Evolutionary conservation across 2,113 vertebrate species (phyloP), one percentile per base, ranked within the genome.

Genomic region (Ctenomys sociabilis): DNA sequence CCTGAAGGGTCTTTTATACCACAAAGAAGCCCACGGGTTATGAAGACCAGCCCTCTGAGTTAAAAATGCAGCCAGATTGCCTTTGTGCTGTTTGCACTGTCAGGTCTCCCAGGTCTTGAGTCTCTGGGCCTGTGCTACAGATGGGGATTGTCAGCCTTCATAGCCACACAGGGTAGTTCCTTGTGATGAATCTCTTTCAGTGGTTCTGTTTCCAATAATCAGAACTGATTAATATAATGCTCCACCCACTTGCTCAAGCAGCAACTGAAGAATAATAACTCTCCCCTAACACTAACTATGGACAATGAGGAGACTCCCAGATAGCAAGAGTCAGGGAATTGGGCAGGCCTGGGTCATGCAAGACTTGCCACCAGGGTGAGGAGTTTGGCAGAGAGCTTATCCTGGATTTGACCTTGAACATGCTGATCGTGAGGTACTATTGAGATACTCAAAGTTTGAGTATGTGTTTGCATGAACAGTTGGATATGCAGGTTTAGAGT

Each of bases 251-350:
- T 59, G 24, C 63, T 80, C 21, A 70, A 49, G 78, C 22, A 84
- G 68, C 63, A 45, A 61, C 26, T n/a, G 59, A 61, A 75, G 43
- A 0, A 1, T 68, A 45, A 32, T 88, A 24, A 43, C 6, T 19
- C 91, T 57, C 24, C 19, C 11, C 78, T 11, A 7, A 35, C 17
- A 77, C n/a, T 22, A 49, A 37, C 22, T 43, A 45, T 35, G 70
- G 57, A 37, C 40, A 64, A 37, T 21, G 22, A 35, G 8, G 10
- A 7, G 59, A 19, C 2, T 5, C 9, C 37, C 22, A 45, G 14
- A 14, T 0, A 35, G 64, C 0, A 1, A 0, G 5, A n/a, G 59
- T 21, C 35, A 30, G 49, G 37, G 37, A 82, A 28, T 16, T 13
- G 32, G 40, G 63, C n/a, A 59, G 22, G 35, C 3, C 57, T 68